Conservation (phyloP, 2,797 vertebrate species). For the Okamejei kenojei region DNA sequence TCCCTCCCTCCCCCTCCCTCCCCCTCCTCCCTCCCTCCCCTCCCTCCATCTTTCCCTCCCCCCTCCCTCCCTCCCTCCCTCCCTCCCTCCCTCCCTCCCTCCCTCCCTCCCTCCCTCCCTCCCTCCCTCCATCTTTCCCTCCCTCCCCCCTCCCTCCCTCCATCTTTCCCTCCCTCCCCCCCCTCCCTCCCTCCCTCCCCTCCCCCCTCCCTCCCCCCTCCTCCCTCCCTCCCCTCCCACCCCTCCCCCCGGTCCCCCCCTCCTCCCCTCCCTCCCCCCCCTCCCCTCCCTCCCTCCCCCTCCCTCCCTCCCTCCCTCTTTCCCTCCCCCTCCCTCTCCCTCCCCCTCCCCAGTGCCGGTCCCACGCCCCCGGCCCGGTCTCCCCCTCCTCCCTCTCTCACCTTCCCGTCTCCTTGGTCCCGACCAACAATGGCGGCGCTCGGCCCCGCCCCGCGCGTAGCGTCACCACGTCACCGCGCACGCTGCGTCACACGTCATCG, state of each 20-base stretch:
- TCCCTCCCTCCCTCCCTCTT: too few species aligned
- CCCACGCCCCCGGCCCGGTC: too few species aligned
- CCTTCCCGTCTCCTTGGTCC: not conserved
- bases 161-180: too few species aligned
- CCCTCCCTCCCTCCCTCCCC: too few species aligned
- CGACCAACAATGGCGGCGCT: not conserved
- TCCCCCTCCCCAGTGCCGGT: too few species aligned
- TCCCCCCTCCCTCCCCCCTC: not conserved
- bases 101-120: not conserved
- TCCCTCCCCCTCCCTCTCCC: too few species aligned
- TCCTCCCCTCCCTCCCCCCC: too few species aligned
- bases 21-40: not conserved
- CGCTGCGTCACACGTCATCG: not conserved
- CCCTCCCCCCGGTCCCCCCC: not conserved
- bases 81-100: not conserved
- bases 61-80: not conserved
- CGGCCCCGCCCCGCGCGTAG: not conserved
- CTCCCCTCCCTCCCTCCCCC: too few species aligned
- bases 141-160: too few species aligned
- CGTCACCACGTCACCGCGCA: not conserved
- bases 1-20: too few species aligned
- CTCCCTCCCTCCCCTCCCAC: not conserved
- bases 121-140: too few species aligned
- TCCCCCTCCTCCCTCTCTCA: too few species aligned
- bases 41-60: fast-evolving